Conservation (phyloP, 2,113 vertebrate species). For the Pungitius pungitius region DNA sequence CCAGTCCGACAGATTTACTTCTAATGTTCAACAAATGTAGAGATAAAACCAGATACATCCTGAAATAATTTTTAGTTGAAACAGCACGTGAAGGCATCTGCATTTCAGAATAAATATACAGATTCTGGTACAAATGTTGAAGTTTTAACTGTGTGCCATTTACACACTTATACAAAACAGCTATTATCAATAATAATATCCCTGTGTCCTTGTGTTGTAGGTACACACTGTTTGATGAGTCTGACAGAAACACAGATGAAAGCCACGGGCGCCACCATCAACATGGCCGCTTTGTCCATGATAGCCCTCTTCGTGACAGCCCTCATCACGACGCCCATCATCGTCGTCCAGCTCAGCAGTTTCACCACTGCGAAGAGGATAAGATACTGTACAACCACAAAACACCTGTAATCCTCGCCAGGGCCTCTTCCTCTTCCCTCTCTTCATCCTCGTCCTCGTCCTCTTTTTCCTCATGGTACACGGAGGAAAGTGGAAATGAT, state of each 20-base stretch:
- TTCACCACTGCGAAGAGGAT: slow-evolving; percentile 53
- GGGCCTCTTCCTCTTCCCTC: slow-evolving; percentile 72
- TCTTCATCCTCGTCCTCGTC: slow-evolving; percentile 73
- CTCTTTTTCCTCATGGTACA: slow-evolving; percentile 75
- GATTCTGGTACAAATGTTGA: background rate
- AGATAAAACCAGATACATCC: background rate
- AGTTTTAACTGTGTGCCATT: background rate
- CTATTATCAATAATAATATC: background rate
- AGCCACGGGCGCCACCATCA: slow-evolving; percentile 46
- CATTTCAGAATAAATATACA: slow-evolving; percentile 6
- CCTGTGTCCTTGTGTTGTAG: slow-evolving; percentile 46
- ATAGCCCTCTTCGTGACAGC: background rate
- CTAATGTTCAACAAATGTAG: background rate
- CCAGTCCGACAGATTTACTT: background rate
- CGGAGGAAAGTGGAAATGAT: slow-evolving; percentile 73
- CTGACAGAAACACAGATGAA: slow-evolving; percentile 55
- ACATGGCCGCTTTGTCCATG: slow-evolving; percentile 34
- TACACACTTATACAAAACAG: background rate
- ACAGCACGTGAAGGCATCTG: background rate
- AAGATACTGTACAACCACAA: slow-evolving; percentile 54
- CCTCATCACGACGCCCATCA: slow-evolving; percentile 21
- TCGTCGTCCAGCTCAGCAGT: slow-evolving; percentile 25
- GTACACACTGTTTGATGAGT: slow-evolving; percentile 55
- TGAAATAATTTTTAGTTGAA: background rate
- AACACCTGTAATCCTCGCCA: slow-evolving; percentile 57